Evolutionary conservation across 2,113 vertebrate genomes (phyloP).

Genomic region (Callorhinus ursinus): DNA sequence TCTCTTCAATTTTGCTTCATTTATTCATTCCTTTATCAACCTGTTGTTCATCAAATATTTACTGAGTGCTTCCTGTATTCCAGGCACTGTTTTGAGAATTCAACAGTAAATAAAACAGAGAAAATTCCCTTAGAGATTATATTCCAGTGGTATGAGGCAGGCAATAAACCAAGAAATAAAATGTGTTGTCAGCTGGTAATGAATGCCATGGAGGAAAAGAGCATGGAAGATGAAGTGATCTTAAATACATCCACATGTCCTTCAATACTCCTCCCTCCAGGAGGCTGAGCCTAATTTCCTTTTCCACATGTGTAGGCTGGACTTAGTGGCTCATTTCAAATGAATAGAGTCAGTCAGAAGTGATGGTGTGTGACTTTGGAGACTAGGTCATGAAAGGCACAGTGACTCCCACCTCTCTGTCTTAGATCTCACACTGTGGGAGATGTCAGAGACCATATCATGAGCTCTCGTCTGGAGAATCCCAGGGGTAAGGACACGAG

Average conservation of each 20-base stretch:
- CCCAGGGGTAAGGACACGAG: accelerated
- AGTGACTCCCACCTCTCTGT: background rate
- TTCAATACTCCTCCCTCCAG: background rate
- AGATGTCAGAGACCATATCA: background rate
- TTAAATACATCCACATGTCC: background rate
- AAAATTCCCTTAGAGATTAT: background rate
- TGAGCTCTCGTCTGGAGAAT: background rate
- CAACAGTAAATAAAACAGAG: background rate
- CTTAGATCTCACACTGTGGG: background rate
- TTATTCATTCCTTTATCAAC: background rate
- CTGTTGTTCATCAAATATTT: background rate
- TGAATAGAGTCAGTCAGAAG: background rate
- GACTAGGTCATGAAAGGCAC: background rate
- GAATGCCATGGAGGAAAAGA: background rate
- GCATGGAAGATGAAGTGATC: background rate
- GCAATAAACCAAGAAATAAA: background rate
- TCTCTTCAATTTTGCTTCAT: background rate
- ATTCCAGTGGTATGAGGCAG: background rate
- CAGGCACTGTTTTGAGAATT: background rate
- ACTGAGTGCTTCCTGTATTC: background rate
- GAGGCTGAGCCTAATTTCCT: background rate
- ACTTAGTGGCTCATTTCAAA: background rate
- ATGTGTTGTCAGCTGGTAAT: background rate
- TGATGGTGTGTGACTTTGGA: background rate
- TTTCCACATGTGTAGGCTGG: background rate